A percentile compares a stretch with the other conserved stretches of the same genome.
phyloP scores from a whole-genome alignment of 2,113 vertebrate species.

The Narcine bancroftii region DNA sequence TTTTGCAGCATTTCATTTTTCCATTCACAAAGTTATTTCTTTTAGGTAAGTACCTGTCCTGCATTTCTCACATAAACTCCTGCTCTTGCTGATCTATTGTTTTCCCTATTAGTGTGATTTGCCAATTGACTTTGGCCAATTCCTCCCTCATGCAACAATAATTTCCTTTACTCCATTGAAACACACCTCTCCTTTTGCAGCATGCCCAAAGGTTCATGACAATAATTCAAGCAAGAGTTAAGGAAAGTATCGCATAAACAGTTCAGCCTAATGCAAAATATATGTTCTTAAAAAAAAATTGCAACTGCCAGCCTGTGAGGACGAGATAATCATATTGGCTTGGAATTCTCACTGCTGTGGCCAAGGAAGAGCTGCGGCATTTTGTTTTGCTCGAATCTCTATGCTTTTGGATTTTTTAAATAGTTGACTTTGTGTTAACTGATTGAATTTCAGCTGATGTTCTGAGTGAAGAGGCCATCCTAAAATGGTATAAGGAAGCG shows the following conservation, averaged over 20 bases:
- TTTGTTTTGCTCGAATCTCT: neutral
- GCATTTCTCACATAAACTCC: too few species aligned
- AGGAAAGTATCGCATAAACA: neutral
- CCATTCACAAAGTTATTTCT: too few species aligned
- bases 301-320: neutral
- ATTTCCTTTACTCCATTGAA: too few species aligned
- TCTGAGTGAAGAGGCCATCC: slow-evolving; percentile 79
- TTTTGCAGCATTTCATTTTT: too few species aligned
- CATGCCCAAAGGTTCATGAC: neutral
- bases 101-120: too few species aligned
- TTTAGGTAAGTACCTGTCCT: too few species aligned
- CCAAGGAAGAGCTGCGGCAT: neutral
- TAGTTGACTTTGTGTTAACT: slow-evolving; percentile 23
- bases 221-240: neutral
- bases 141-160: too few species aligned
- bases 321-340: neutral
- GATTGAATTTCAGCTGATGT: slow-evolving; percentile 68
- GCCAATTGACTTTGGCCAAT: too few species aligned
- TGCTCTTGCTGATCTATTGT: too few species aligned
- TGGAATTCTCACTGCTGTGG: neutral
- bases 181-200: too few species aligned
- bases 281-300: neutral
- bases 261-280: neutral
- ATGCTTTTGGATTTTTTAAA: neutral
- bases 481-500: slow-evolving; percentile 84